These are phyloP conservation scores for Agrypnia vestita DNA, from an alignment of 1,140 invertebrate species.

Conservation along the genomic window DNA sequence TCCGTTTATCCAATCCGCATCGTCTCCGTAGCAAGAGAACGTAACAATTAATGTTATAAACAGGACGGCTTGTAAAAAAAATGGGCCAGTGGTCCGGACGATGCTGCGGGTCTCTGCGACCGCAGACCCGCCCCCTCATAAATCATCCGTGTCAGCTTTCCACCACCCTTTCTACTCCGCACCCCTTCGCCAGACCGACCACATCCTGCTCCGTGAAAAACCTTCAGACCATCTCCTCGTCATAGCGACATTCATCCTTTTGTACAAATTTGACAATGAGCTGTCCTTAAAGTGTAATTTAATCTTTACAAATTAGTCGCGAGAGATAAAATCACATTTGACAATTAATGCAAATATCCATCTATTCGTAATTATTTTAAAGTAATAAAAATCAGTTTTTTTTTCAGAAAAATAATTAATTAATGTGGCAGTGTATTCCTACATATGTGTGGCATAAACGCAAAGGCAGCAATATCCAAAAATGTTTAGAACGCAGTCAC, in stretches of 20 bases:
- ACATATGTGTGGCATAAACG: too few species aligned
- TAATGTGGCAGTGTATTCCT: too few species aligned
- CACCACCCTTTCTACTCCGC: neutral
- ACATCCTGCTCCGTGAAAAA: constrained; percentile 28
- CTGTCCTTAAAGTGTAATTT: neutral
- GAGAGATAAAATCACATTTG: neutral
- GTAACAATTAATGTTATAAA: neutral
- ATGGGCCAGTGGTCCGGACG: neutral
- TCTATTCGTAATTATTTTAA: too few species aligned
- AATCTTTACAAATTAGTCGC: neutral
- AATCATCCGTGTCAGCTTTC: constrained; percentile 12
- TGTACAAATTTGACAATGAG: constrained; percentile 23
- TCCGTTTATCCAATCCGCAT: too few species aligned
- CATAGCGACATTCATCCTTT: constrained; percentile 12
- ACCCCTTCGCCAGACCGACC: constrained; percentile 12
- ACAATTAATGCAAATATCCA: too few species aligned
- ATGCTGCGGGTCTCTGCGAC: neutral
- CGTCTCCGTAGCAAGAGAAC: too few species aligned
- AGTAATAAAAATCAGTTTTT: too few species aligned
- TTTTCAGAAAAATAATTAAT: too few species aligned
- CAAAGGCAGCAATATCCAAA: too few species aligned
- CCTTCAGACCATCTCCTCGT: constrained; percentile 1
- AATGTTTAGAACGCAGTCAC: too few species aligned
- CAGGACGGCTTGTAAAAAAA: neutral
- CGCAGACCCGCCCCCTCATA: constrained; percentile 20